Percentiles rank a stretch among this genome's conserved stretches.
Conservation (phyloP, 2,888 invertebrate genomes). For the Cephus sareptanus region DNA sequence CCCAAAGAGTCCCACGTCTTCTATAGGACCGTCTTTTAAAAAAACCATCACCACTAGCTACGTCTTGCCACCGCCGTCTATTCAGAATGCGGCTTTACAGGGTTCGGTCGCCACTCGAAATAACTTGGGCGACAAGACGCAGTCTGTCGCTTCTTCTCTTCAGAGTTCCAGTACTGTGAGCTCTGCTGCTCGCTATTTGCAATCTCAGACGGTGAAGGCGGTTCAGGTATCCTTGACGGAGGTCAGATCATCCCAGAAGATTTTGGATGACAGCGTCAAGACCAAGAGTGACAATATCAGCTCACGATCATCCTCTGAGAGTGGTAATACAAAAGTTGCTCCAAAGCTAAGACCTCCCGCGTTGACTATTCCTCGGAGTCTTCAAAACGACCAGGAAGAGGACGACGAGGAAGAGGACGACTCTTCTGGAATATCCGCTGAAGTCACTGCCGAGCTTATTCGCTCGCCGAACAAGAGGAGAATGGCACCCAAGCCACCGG, state of each 20-base stretch:
- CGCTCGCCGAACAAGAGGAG: constrained; percentile 76
- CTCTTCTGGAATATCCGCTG: constrained; percentile 29
- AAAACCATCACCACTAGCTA: constrained; percentile 26
- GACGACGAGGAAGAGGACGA: constrained; percentile 28
- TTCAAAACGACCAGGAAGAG: constrained; percentile 28
- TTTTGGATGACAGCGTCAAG: neutral
- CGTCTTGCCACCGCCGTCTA: constrained; percentile 33
- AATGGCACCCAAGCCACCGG: constrained; percentile 80
- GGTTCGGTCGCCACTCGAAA: constrained; percentile 5
- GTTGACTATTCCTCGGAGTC: constrained; percentile 47
- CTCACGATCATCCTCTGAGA: neutral
- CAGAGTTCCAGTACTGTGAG: neutral
- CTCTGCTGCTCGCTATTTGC: neutral
- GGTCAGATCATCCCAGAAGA: neutral
- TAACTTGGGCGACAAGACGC: constrained; percentile 7
- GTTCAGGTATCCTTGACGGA: neutral
- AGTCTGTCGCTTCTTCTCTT: neutral
- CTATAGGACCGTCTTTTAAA: constrained; percentile 15
- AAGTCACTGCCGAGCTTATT: constrained; percentile 40
- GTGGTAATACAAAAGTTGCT: neutral
- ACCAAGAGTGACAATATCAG: neutral
- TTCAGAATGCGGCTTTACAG: constrained; percentile 31
- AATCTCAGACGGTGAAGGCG: neutral
- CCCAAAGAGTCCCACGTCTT: constrained; percentile 22
- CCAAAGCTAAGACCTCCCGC: constrained; percentile 39